phyloP scores from a whole-genome alignment of 2,797 vertebrate species.

The Oreonectes daqikongensis region DNA sequence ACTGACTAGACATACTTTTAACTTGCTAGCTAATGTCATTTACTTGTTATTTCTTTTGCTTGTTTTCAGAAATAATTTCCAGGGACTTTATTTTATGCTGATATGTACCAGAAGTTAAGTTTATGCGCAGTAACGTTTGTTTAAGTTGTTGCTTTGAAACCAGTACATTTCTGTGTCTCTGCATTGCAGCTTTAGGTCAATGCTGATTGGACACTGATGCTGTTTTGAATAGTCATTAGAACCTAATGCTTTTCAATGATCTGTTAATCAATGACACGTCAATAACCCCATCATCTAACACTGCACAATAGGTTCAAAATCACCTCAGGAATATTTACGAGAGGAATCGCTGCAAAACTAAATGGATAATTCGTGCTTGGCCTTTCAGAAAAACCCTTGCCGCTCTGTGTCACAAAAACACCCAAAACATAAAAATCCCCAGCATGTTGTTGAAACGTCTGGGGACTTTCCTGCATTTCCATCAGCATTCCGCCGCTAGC shows the following conservation, averaged over 20 bases:
- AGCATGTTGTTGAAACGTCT: constrained; percentile 15
- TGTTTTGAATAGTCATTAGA: constrained; percentile 33
- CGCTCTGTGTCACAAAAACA: constrained; percentile 18
- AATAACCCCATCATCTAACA: constrained; percentile 12
- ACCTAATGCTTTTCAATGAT: constrained; percentile 23
- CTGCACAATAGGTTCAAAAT: constrained; percentile 19
- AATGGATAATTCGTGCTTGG: constrained; percentile 4
- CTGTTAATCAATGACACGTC: constrained; percentile 15
- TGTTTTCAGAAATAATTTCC: no score
- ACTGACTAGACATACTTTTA: no score
- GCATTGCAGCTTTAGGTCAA: constrained; percentile 3
- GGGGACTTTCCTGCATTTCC: constrained; percentile 20
- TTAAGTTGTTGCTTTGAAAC: no score
- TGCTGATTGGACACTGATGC: not conserved
- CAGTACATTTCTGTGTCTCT: not conserved
- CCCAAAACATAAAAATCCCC: constrained; percentile 10
- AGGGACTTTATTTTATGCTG: no score
- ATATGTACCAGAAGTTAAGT: no score
- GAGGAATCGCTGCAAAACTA: not conserved
- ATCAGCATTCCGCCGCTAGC: constrained; percentile 23
- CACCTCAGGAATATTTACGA: constrained; percentile 37
- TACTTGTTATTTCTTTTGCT: no score
- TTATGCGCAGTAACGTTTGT: no score
- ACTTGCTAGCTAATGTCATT: no score
- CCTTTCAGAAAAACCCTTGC: constrained; percentile 1